Base-by-base conservation (phyloP, 2,797 vertebrate genomes). In the Spea hammondii region DNA sequence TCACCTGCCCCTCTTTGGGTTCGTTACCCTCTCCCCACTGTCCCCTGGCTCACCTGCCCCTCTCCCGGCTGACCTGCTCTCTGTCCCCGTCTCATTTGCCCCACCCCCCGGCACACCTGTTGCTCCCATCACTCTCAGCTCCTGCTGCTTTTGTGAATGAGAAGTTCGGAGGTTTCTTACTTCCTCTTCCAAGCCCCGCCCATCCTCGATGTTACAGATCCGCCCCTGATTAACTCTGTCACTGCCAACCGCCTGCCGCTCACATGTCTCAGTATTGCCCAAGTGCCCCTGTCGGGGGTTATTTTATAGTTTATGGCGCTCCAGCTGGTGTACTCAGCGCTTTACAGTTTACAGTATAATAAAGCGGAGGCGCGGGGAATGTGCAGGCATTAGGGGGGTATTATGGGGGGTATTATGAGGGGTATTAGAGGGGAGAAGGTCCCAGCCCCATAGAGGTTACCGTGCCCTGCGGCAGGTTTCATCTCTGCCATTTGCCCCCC, bases 11-110 rank as follows among this genome's bases (percentile, higher is more conserved):
- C 12, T 46, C 65, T 81, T 48, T 55, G 8, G 47, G 70, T 70
- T 47, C 8, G 10, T 11, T 46, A 7, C 8, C 0, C 8, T 47
- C 57, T 50, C 6, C 66, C 83, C 9, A 70, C 83, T 32, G 2
- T 48, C 7, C 32, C 8, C 9, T 14, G 1, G 4, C 5, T 5
- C 6, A 11, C 5, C 12, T 48, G 65, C 70, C 44, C 1, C 66
- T 57, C 32, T 9, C 54, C 65, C 78, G 70, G 67, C 59, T 77
- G 82, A 65, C 14, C 65, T 48, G 79, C 73, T 68, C 76, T 49
- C 60, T 67, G 46, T 82, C 78, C 79, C 83, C 54, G 0, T 32
- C 0, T 0, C 65, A 5, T 67, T 0, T 11, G 4, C 65, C 65
- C 4, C 11, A 4, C 9, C 9, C 4, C 45, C 66, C 11, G 4